Conservation (phyloP, 2,113 vertebrate genomes). For the Suricata suricatta region DNA sequence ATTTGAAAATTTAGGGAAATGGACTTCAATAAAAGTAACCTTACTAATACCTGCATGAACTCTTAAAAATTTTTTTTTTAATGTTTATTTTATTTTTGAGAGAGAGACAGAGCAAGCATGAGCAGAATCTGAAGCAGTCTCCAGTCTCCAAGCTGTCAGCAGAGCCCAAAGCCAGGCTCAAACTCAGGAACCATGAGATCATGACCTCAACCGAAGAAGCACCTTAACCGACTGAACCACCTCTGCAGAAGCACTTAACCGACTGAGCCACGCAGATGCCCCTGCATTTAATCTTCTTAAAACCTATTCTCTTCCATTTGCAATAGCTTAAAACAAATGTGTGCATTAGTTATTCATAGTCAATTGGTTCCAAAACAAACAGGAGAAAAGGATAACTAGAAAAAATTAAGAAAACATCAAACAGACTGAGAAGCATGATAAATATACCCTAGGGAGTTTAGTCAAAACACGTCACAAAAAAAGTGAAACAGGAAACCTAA, state of each 20-base stretch:
- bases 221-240: neutral
- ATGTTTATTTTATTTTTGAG: no score
- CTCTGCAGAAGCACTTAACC: neutral
- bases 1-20: slow-evolving; percentile 11
- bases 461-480: slow-evolving; percentile 2
- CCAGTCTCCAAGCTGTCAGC: no score
- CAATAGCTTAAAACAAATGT: slow-evolving; percentile 34
- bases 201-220: neutral
- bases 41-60: neutral
- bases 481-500: slow-evolving; percentile 2
- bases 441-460: neutral
- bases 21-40: neutral
- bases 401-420: slow-evolving; percentile 7
- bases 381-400: neutral
- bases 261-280: neutral
- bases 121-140: no score
- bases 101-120: neutral
- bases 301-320: slow-evolving; percentile 19
- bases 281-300: neutral
- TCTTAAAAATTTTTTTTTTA: neutral
- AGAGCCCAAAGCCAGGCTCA: neutral
- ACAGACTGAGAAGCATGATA: neutral
- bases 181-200: neutral
- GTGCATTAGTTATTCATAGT: slow-evolving; percentile 22
- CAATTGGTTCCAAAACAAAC: slow-evolving; percentile 50